Conservation (phyloP, 2,888 invertebrate genomes). For the Nomada flava region DNA sequence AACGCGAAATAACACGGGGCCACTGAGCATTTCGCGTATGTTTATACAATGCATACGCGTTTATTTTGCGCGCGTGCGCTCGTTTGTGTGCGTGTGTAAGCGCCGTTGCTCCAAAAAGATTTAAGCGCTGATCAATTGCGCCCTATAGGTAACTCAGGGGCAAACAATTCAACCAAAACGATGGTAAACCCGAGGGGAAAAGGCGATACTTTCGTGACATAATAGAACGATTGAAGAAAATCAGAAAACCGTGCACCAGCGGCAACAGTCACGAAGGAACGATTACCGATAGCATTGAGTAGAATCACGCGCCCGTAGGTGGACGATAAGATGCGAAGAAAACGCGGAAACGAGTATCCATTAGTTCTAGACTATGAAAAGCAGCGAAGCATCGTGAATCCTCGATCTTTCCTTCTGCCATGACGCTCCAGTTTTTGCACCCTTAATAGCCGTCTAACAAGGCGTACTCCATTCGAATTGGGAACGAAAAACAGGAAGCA, state of each 20-base stretch:
- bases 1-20: not conserved
- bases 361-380: not conserved
- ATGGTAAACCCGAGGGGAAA: no score
- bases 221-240: not conserved
- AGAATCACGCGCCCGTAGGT: not conserved
- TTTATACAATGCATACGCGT: not conserved
- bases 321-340: slow-evolving; percentile 18
- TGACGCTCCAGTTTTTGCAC: not conserved
- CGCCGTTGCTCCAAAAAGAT: no score
- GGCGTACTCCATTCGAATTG: not conserved
- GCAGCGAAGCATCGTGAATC: not conserved
- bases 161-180: no score
- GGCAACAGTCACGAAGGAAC: not conserved
- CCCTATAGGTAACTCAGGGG: no score
- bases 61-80: not conserved
- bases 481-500: not conserved
- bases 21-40: not conserved
- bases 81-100: not conserved
- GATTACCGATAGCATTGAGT: not conserved
- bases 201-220: no score
- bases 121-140: no score
- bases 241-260: no score
- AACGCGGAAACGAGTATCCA: not conserved
- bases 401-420: not conserved
- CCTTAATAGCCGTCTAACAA: not conserved